These are phyloP conservation scores for Halcyon leucocephala DNA, from an alignment of 2,797 vertebrate genomes.

Conservation along the genomic window DNA sequence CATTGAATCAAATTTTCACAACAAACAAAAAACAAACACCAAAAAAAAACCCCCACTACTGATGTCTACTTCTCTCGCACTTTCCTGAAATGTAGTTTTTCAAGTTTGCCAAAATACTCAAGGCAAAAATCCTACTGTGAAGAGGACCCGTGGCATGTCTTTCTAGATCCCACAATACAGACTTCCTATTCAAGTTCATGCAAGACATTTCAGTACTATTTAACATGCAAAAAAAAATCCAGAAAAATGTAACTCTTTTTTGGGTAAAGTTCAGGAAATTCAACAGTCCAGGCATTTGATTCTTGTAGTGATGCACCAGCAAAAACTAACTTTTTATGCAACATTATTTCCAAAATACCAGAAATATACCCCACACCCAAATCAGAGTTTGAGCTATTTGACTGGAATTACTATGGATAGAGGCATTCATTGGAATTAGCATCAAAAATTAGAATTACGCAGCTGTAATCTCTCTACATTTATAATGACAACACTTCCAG, in stretches of 20 bases:
- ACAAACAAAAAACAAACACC: too few relatives aligned
- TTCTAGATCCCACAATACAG: background rate
- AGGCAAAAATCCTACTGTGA: background rate
- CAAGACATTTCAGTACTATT: background rate
- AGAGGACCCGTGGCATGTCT: background rate
- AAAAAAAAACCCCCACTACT: too few relatives aligned
- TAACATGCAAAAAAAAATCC: background rate
- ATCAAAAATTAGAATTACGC: too few relatives aligned
- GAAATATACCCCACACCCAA: background rate
- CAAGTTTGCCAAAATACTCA: background rate
- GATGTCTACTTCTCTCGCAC: background rate
- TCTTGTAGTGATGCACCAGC: accelerated
- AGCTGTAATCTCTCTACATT: background rate
- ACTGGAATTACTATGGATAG: background rate
- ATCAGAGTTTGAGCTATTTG: background rate
- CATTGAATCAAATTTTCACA: background rate
- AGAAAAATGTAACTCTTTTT: background rate
- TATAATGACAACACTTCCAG: background rate
- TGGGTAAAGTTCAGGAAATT: background rate
- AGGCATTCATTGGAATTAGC: background rate
- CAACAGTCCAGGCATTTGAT: background rate
- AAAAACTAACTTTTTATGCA: background rate
- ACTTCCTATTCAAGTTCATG: background rate
- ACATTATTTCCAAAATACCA: background rate
- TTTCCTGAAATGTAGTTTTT: background rate